Evolutionary conservation across 1,140 invertebrate species (phyloP), one percentile per base, ranked within the genome.

Genomic region (Drosophila ironensis): DNA sequence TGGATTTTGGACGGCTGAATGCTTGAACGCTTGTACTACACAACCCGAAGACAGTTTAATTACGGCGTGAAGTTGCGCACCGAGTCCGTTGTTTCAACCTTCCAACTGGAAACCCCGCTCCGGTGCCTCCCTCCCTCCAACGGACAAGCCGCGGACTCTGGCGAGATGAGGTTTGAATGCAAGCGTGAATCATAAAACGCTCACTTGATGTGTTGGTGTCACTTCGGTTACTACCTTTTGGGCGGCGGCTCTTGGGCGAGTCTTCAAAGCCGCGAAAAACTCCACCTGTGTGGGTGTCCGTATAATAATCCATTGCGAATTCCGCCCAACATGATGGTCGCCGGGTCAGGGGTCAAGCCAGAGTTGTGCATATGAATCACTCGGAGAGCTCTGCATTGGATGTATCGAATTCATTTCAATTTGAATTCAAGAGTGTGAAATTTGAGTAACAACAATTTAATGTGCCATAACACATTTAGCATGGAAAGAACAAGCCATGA

Each of bases 41-140:
- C 51, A 69, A 77, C 56, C n/a, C 80, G 70, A 84, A 78, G 80
- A 86, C 78, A 84, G 80, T 84, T 84, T 84, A 84, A 84, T 84
- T 84, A 86, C 78, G 78, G 78, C 80, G 78, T 86, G 80, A 84
- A 86, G 78, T 86, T 78, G 80, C 66, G 61, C 68, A 56, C 68
- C 27, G 60, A 81, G 77, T 77, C 47, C 68, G 76, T 67, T 42
- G 51, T 44, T 74, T 54, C 47, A 12, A 16, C 25, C 27, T 48
- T 24, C n/a, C n/a, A n/a, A n/a, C n/a, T n/a, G n/a, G n/a, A n/a
- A n/a, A 50, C 24, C 22, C 19, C 16, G 16, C 20, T 9, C 52
- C 33, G 7, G 7, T 20, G 19, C 20, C 37, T 37, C n/a, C 8
- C 12, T 8, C 2, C 33, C 35, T 24, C 30, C 25, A 8, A n/a